Evolutionary conservation across 2,797 vertebrate genomes (phyloP), one percentile per base, ranked within the genome.

Genomic region (Pterois miles): DNA sequence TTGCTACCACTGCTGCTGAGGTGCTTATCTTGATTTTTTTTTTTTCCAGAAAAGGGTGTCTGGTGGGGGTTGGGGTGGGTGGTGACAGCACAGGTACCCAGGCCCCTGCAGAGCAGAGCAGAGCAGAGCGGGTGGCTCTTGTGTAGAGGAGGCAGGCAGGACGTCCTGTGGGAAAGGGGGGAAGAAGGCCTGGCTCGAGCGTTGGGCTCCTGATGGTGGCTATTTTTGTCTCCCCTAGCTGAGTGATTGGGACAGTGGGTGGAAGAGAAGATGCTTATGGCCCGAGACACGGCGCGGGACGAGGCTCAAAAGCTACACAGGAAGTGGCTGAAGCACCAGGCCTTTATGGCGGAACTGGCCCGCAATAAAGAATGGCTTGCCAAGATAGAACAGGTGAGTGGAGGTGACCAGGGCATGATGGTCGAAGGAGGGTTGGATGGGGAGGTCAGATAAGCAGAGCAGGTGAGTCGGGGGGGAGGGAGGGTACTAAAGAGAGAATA

Each of bases 261-360:
- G 90, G 90, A 94, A 84, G 96, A 97, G 95, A 99, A 98, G 96
- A 97, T 98, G 97, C 96, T 98, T 86, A 98, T 97, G 65, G 97
- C 97, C 38, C 97, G 97, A 89, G 98, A 99, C 64, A 96, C 97
- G 78, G 98, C 97, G 78, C 97, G 97, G n/a, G 98, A 98, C 4
- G 98, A 98, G 89, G 96, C 97, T 63, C 96, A 97, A 78, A 97
- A 97, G 95, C 96, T 99, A 70, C 98, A 98, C 95, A 96, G 96
- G 90, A 98, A 98, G 92, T 99, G 98, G 98, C 97, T 99, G 93
- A 99, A 99, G 92, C 98, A 99, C 93, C 97, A 98, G 93, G 97
- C 98, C 57, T 99, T 99, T 89, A 97, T 97, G 90, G 97, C 97
- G 0, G 98, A 98, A 90, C 94, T 99, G 84, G 98, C 97, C 0